Percentiles rank a stretch among this genome's conserved stretches.
phyloP scores from a whole-genome alignment of 35 echinoderm and acorn worm genomes.

The Anneissia japonica region DNA sequence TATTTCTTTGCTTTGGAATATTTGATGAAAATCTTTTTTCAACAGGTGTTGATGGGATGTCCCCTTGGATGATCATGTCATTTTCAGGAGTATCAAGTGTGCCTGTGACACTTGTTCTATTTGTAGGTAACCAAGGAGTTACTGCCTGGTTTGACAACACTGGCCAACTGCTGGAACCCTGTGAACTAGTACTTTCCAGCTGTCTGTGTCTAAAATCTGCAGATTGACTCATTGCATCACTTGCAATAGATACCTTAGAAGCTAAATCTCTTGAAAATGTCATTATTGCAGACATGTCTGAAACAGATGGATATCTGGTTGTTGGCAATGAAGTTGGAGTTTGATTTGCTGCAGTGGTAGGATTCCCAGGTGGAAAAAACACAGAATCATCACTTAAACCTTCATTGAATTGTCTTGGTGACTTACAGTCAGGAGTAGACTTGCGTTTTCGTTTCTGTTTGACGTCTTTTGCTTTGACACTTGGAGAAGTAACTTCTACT shows the following conservation, averaged over 20 bases:
- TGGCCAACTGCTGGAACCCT: not conserved
- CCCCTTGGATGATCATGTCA: not conserved
- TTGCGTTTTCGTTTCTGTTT: conserved; percentile 5
- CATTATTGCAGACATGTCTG: not conserved
- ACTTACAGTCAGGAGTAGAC: not conserved
- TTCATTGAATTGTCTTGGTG: not conserved
- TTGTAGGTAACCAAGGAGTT: not conserved
- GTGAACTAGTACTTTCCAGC: not conserved
- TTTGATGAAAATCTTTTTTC: not conserved
- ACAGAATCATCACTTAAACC: not conserved
- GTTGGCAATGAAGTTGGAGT: not conserved
- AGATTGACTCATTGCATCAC: not conserved
- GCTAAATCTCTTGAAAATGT: not conserved
- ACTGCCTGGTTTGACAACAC: not conserved
- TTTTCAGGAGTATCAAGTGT: not conserved
- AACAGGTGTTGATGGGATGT: not conserved
- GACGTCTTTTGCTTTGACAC: not conserved
- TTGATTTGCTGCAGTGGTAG: not conserved
- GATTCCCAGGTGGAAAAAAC: not conserved
- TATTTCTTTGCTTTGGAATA: not conserved
- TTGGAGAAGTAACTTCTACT: not conserved
- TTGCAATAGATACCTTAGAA: not conserved
- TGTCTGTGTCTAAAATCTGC: not conserved
- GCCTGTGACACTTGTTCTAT: not conserved
- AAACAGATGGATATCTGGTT: not conserved